Evolutionary conservation across 2,113 vertebrate genomes (phyloP), one percentile per base, ranked within the genome.

Genomic region (Odocoileus hemionus): DNA sequence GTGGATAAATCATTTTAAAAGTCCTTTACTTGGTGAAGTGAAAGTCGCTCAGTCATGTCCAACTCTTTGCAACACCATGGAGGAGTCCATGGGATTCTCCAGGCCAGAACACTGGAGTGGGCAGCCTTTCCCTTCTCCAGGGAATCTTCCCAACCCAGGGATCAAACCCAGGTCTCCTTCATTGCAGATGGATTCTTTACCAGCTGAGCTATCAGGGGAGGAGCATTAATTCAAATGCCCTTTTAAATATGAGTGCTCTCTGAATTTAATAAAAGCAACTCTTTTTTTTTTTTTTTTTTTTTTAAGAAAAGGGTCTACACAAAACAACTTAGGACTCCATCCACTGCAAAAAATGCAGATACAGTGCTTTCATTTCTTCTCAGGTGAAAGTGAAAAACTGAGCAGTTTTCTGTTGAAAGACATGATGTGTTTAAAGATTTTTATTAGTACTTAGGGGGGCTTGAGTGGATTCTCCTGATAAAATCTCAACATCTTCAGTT

Each of bases 371-470:
- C 14, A 61, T 45, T 97, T 89, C 80, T 97, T 74, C 50, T 88
- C 58, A 93, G n/a, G n/a, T 90, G 28, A 93, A 83, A 97, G 25
- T 86, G 55, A 94, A 97, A 86, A 58, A 70, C 6, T 50, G 61
- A 89, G 86, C 25, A 89, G 70, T 91, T 93, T 97, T 89, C 76
- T 91, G 36, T 36, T 86, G 82, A 94, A 86, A 91, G 23, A 97
- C 92, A 97, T 79, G 30, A 96, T 83, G 17, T 78, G 43, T 43
- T 95, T 52, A 95, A 86, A 93, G 52, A 70, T 70, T 91, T 88
- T 74, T 17, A 85, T 61, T 92, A 52, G 26, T 89, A 88, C 33
- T 94, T 94, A 85, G 15, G 8, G 30, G 19, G 25, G 52, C 25
- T 78, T 89, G n/a, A 86, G 36, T 78, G 30, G 79, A 89, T 87